Evolutionary conservation across 2,113 vertebrate genomes (phyloP).

Genomic region (Heterotis niloticus): DNA sequence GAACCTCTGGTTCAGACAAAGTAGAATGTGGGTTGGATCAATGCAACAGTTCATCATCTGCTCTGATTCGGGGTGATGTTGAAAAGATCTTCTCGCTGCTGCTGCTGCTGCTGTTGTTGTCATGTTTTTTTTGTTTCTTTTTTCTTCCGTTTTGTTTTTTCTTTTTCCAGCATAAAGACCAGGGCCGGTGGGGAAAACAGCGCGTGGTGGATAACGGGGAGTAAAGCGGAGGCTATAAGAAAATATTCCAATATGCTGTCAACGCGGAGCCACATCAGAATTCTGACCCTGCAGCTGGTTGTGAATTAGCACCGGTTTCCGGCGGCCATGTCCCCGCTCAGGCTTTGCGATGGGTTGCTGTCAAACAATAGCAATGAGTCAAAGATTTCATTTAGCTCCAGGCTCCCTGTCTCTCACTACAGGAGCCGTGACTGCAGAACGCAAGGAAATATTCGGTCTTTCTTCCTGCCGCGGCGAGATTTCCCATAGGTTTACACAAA

Average conservation of each 20-base stretch:
- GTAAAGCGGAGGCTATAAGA: background rate
- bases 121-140: background rate
- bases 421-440: background rate
- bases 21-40: too few species aligned
- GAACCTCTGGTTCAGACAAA: too few species aligned
- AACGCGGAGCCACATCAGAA: background rate
- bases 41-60: too few species aligned
- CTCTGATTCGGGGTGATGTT: background rate
- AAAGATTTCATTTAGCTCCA: background rate
- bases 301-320: background rate
- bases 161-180: background rate
- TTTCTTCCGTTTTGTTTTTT: background rate
- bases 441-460: background rate
- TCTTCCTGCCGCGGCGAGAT: background rate
- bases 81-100: background rate
- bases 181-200: background rate
- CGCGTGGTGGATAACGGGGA: background rate
- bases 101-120: background rate
- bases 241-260: background rate
- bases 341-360: background rate
- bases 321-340: background rate
- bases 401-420: background rate
- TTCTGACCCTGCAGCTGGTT: background rate
- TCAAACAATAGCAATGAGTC: constrained; percentile 6
- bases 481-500: background rate